A percentile compares a stretch with the other conserved stretches of the same genome.
These are phyloP conservation scores for Aleiodes alternator DNA, from an alignment of 2,888 invertebrate species.

Conservation along the genomic window DNA sequence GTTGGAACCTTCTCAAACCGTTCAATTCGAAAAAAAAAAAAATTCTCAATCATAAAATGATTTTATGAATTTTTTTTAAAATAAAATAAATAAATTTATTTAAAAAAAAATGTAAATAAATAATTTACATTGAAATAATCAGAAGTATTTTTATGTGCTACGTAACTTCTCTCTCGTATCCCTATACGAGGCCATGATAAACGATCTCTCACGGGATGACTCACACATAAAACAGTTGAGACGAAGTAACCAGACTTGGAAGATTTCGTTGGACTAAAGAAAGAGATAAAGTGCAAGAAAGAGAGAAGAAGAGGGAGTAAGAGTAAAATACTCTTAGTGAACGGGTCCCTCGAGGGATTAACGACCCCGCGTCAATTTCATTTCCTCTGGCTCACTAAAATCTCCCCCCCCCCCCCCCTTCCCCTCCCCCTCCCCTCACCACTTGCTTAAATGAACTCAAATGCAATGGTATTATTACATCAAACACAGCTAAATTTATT, in stretches of 20 bases:
- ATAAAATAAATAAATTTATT: too few relatives aligned
- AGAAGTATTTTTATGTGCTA: neutral
- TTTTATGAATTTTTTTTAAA: too few relatives aligned
- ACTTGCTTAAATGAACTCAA: conserved; percentile 1
- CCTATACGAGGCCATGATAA: conserved; percentile 15
- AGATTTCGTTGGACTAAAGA: too few relatives aligned
- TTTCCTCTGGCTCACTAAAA: conserved; percentile 32
- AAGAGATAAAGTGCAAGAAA: too few relatives aligned
- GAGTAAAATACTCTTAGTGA: too few relatives aligned
- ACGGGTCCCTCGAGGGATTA: conserved; percentile 35
- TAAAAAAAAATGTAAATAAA: too few relatives aligned
- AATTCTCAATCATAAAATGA: too few relatives aligned
- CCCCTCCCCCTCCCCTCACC: neutral
- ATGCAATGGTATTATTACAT: conserved; percentile 13
- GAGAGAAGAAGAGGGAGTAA: too few relatives aligned
- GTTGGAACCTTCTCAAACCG: too few relatives aligned
- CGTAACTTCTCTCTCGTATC: neutral
- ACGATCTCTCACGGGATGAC: conserved; percentile 25
- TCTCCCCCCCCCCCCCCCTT: neutral
- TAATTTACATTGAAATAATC: neutral
- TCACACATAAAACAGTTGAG: conserved; percentile 3
- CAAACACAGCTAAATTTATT: neutral
- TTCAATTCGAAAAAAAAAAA: too few relatives aligned
- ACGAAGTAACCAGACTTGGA: too few relatives aligned
- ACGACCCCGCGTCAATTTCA: conserved; percentile 44